Evolutionary conservation across 1,140 invertebrate genomes (phyloP).

Genomic region (Scaptomyza hsui): DNA sequence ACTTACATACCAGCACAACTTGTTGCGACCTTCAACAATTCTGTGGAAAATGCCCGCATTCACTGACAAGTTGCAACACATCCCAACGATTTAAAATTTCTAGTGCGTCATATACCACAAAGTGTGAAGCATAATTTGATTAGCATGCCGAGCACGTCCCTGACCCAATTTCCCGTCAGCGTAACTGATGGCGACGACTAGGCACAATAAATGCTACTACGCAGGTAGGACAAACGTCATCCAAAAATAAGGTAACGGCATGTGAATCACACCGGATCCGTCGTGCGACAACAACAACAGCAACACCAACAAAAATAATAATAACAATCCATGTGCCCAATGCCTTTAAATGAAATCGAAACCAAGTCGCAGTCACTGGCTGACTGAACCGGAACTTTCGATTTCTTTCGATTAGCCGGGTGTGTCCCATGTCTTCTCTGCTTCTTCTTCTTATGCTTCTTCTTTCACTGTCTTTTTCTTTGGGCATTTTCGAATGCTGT

Average conservation of each 20-base stretch:
- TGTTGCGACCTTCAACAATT: conserved; percentile 28
- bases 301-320: conserved; percentile 6
- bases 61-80: conserved; percentile 30
- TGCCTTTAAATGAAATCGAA: conserved; percentile 70
- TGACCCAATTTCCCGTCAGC: conserved; percentile 66
- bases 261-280: conserved; percentile 71
- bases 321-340: conserved; percentile 39
- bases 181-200: conserved; percentile 39
- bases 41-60: conserved; percentile 18
- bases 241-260: conserved; percentile 15
- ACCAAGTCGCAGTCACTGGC: conserved; percentile 28
- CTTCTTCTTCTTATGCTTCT: conserved; percentile 3
- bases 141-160: conserved; percentile 78
- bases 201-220: conserved; percentile 30
- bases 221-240: conserved; percentile 49
- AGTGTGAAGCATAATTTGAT: conserved; percentile 53
- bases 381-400: conserved; percentile 66
- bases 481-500: conserved; percentile 45
- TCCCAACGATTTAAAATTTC: conserved; percentile 36
- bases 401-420: conserved; percentile 71
- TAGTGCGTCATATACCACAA: conserved; percentile 49
- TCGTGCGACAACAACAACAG: conserved; percentile 29
- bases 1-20: not conserved
- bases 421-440: conserved; percentile 27
- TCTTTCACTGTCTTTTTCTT: no score